Conservation (phyloP, 2,113 vertebrate species). For the Cariama cristata region DNA sequence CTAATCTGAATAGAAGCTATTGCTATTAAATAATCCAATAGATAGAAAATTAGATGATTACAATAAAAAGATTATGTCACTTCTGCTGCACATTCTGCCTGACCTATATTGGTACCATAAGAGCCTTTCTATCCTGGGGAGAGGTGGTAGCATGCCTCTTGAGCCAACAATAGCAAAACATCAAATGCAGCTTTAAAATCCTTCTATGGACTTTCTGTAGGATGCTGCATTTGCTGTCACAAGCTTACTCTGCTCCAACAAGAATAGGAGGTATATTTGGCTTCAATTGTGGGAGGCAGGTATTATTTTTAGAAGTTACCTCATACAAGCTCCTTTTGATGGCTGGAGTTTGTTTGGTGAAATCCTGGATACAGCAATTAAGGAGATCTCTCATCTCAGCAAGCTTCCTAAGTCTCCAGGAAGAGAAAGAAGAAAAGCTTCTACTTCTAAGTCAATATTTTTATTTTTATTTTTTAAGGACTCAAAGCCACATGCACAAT, state of each 20-base stretch:
- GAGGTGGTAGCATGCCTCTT: not conserved
- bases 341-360: slow-evolving; percentile 41
- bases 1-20: not conserved
- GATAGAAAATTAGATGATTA: not conserved
- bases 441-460: not conserved
- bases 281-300: slow-evolving; percentile 47
- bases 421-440: slow-evolving; percentile 11
- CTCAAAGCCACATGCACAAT: not conserved
- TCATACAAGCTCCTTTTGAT: slow-evolving; percentile 43
- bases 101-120: not conserved
- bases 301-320: slow-evolving; percentile 58
- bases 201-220: not conserved
- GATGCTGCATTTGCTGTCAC: slow-evolving; percentile 40
- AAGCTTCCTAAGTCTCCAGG: not conserved
- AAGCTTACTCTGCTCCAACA: slow-evolving; percentile 10
- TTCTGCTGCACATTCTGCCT: slow-evolving; percentile 20
- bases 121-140: not conserved
- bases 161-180: slow-evolving; percentile 13
- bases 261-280: slow-evolving; percentile 48
- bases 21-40: slow-evolving; percentile 8
- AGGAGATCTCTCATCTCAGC: slow-evolving; percentile 50
- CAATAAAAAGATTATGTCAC: not conserved
- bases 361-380: slow-evolving; percentile 44
- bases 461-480: not conserved
- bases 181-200: not conserved